A percentile compares a stretch with the other conserved stretches of the same genome.
These are phyloP conservation scores for Cataglyphis altisquamis DNA, from an alignment of 2,888 invertebrate genomes.

Conservation along the genomic window DNA sequence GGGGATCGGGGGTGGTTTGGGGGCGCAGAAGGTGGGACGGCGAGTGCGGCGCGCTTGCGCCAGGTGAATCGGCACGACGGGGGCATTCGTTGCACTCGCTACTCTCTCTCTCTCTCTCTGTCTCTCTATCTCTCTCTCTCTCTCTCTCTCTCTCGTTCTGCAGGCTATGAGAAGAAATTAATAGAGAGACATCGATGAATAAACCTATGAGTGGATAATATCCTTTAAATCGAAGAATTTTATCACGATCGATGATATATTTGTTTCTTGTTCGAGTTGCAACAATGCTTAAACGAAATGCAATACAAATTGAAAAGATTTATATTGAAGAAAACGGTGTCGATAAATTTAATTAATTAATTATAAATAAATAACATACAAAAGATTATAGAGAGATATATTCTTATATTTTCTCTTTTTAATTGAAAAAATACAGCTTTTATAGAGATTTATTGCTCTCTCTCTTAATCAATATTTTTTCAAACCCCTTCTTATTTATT, in stretches of 20 bases:
- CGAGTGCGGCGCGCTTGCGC: constrained; percentile 70
- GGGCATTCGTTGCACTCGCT: constrained; percentile 65
- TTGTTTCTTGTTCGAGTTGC: background rate
- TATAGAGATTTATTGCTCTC: background rate
- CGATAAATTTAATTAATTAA: background rate
- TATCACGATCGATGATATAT: background rate
- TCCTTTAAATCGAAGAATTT: constrained; percentile 1
- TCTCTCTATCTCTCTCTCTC: too few relatives aligned
- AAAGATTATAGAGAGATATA: background rate
- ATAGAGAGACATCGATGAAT: constrained; percentile 22
- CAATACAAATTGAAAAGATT: background rate
- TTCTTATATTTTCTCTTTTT: background rate
- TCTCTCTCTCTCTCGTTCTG: constrained; percentile 33
- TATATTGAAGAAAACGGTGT: background rate
- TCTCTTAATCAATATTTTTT: background rate
- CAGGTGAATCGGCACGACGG: constrained; percentile 71
- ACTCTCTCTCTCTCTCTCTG: constrained; percentile 59
- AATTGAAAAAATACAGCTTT: background rate
- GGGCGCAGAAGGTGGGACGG: constrained; percentile 64
- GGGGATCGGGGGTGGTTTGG: constrained; percentile 63
- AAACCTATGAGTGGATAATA: background rate
- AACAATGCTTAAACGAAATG: background rate
- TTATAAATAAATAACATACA: background rate
- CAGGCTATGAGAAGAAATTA: constrained; percentile 8
- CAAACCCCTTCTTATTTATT: background rate